Percentiles rank a stretch among this genome's conserved stretches.
Conservation (phyloP, 2,113 vertebrate genomes). For the Columba livia region DNA sequence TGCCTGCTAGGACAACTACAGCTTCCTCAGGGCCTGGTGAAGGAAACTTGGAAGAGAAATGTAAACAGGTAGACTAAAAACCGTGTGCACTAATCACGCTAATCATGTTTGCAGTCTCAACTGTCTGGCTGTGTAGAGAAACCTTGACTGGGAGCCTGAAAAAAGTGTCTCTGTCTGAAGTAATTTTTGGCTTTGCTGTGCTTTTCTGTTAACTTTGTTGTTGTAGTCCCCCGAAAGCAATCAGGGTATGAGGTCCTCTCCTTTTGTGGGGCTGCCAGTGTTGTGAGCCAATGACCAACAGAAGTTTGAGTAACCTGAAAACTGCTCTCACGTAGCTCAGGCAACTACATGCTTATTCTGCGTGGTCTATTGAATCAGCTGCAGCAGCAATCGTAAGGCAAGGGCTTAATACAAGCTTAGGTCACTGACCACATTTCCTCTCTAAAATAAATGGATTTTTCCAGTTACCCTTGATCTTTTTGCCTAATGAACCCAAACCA, state of each 20-base stretch:
- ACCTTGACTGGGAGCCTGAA: constrained; percentile 15
- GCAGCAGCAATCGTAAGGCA: not conserved
- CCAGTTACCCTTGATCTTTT: not conserved
- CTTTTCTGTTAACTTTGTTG: constrained; percentile 1
- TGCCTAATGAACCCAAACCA: not conserved
- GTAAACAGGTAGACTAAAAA: constrained; percentile 93
- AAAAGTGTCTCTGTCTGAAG: constrained; percentile 12
- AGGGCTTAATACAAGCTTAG: not conserved
- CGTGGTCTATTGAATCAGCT: not conserved
- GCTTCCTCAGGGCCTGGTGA: constrained; percentile 86
- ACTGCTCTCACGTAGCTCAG: not conserved
- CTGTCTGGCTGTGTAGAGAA: constrained; percentile 18
- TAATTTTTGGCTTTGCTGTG: constrained; percentile 24
- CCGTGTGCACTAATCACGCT: constrained; percentile 77
- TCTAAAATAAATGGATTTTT: not conserved
- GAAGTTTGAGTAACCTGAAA: not conserved
- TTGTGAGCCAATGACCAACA: not conserved
- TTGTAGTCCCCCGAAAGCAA: not conserved
- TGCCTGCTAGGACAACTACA: constrained; percentile 84
- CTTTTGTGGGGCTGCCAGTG: not conserved
- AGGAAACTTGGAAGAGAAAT: constrained; percentile 91
- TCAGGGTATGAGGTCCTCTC: not conserved
- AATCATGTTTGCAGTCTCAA: constrained; percentile 64
- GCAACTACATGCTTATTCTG: not conserved
- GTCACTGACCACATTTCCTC: not conserved